Percentiles rank a stretch among this genome's conserved stretches.
phyloP scores from a whole-genome alignment of 1,140 invertebrate genomes.

The Drosophila sulfurigaster region DNA sequence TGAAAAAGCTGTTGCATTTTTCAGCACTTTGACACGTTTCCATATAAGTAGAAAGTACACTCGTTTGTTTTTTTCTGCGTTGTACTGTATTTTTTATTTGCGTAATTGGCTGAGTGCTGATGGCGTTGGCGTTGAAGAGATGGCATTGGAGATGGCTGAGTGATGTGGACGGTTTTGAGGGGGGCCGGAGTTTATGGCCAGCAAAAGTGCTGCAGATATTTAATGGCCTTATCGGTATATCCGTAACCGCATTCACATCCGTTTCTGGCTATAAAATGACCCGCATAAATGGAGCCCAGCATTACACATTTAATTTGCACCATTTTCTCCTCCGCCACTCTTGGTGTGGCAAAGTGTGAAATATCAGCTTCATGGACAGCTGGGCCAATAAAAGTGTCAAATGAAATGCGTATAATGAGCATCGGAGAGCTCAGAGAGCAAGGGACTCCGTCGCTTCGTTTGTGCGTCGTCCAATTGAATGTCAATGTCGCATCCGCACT shows the following conservation, averaged over 20 bases:
- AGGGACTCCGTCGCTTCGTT: constrained; percentile 7
- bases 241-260: constrained; percentile 39
- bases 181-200: constrained; percentile 60
- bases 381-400: constrained; percentile 80
- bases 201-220: constrained; percentile 57
- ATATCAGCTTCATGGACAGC: constrained; percentile 54
- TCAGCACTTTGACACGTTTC: constrained; percentile 79
- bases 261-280: constrained; percentile 75
- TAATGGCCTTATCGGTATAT: constrained; percentile 76
- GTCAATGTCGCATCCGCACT: constrained; percentile 58
- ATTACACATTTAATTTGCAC: constrained; percentile 60
- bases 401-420: constrained; percentile 79
- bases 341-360: constrained; percentile 44
- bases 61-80: constrained; percentile 48
- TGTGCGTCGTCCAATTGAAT: constrained; percentile 59
- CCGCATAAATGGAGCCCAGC: constrained; percentile 63
- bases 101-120: constrained; percentile 75
- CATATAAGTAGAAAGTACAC: constrained; percentile 35
- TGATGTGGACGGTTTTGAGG: constrained; percentile 45
- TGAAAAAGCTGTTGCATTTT: constrained; percentile 61
- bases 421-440: constrained; percentile 33
- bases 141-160: constrained; percentile 37
- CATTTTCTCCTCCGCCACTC: too few relatives aligned
- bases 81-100: constrained; percentile 57
- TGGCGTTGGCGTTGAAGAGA: constrained; percentile 18